Conservation (phyloP, 2,888 invertebrate genomes). For the Lasioglossum morio region DNA sequence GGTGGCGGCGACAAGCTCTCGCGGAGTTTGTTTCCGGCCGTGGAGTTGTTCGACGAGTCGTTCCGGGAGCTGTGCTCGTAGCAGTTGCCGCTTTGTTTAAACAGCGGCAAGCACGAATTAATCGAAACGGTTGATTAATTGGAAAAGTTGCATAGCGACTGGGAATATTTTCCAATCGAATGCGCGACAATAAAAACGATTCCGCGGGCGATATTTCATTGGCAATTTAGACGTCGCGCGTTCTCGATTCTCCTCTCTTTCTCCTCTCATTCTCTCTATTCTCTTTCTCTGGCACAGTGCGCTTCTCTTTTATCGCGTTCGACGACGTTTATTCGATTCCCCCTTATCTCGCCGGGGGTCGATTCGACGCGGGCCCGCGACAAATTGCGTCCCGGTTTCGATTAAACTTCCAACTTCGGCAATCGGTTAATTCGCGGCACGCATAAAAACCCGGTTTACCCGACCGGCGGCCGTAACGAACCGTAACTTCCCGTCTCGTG, state of each 20-base stretch:
- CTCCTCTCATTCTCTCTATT: neutral
- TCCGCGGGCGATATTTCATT: neutral
- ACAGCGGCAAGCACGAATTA: neutral
- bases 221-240: conserved; percentile 8
- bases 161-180: neutral
- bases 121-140: conserved; percentile 41
- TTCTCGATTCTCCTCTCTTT: neutral
- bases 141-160: conserved; percentile 18
- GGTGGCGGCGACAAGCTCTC: conserved; percentile 20
- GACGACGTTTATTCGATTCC: conserved; percentile 2
- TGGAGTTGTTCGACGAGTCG: neutral
- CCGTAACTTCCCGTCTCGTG: conserved; percentile 14
- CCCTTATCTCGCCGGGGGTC: conserved; percentile 14
- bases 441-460: conserved; percentile 33
- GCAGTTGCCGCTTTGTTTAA: neutral
- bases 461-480: conserved; percentile 27
- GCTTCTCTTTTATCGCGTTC: neutral
- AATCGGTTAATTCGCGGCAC: conserved; percentile 31
- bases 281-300: neutral
- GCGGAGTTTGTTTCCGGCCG: conserved; percentile 5
- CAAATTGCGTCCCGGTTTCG: conserved; percentile 18
- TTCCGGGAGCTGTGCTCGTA: neutral
- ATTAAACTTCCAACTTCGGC: neutral
- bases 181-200: neutral
- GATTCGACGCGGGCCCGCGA: neutral